These are phyloP conservation scores for Prenolepis imparis DNA, from an alignment of 2,888 invertebrate species.

Conservation along the genomic window DNA sequence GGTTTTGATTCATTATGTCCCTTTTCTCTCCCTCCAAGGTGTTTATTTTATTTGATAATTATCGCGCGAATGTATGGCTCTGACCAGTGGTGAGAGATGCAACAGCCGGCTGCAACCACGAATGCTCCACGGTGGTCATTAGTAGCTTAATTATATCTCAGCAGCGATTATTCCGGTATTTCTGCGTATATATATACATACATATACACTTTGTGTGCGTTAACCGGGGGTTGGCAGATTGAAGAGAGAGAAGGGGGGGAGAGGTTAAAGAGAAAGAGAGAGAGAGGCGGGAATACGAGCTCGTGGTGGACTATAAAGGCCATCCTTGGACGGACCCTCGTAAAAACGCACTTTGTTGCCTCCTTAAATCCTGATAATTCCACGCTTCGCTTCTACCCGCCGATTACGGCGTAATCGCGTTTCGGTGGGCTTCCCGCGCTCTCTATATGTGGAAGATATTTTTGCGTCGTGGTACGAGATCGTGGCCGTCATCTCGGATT, in stretches of 20 bases:
- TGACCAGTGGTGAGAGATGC: constrained; percentile 36
- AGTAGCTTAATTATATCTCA: constrained; percentile 82
- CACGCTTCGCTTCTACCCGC: constrained; percentile 77
- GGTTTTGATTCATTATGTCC: constrained; percentile 72
- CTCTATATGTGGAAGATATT: constrained; percentile 69
- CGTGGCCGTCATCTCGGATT: constrained; percentile 55
- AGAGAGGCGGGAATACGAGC: constrained; percentile 60
- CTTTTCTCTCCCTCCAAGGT: constrained; percentile 68
- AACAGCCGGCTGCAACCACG: constrained; percentile 51
- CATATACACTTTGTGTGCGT: background rate
- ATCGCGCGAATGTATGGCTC: constrained; percentile 63
- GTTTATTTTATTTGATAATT: constrained; percentile 82
- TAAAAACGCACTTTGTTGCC: constrained; percentile 79
- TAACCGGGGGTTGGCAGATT: background rate
- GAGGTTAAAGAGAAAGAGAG: background rate
- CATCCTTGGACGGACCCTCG: constrained; percentile 77
- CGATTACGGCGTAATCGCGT: constrained; percentile 78
- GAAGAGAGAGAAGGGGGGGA: background rate
- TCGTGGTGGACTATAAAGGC: constrained; percentile 76
- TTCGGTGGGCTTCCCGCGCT: constrained; percentile 74
- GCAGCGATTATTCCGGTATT: constrained; percentile 79
- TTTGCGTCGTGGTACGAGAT: constrained; percentile 69
- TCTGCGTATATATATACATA: constrained; percentile 60
- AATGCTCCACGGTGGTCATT: constrained; percentile 77
- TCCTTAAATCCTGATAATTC: constrained; percentile 79